A percentile compares a stretch with the other conserved stretches of the same genome.
Evolutionary conservation across 2,113 vertebrate species (phyloP).

Genomic region (Prietella phreatophila): DNA sequence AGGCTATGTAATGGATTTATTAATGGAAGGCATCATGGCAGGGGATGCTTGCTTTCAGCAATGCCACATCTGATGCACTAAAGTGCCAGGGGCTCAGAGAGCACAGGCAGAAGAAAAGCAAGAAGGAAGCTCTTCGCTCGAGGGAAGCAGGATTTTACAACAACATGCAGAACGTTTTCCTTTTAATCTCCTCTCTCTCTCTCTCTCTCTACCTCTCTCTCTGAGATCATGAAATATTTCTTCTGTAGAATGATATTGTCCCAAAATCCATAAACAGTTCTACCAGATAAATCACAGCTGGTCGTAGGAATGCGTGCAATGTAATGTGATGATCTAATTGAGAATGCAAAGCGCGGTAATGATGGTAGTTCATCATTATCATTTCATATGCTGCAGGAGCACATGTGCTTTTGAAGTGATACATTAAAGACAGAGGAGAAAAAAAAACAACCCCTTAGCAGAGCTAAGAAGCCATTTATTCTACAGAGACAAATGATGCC

Average conservation of each 20-base stretch:
- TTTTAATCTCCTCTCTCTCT: conserved; percentile 15
- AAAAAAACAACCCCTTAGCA: neutral
- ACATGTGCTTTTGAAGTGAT: conserved; percentile 33
- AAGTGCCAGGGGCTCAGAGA: conserved; percentile 41
- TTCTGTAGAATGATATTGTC: conserved; percentile 23
- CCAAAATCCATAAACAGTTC: conserved; percentile 38
- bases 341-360: conserved; percentile 28
- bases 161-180: conserved; percentile 27
- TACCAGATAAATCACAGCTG: conserved; percentile 29
- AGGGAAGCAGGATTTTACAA: conserved; percentile 21
- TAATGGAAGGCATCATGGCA: conserved; percentile 47
- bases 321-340: conserved; percentile 37
- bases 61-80: conserved; percentile 22
- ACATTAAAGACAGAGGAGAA: conserved; percentile 3
- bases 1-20: conserved; percentile 50
- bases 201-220: neutral
- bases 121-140: conserved; percentile 15
- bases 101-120: conserved; percentile 6
- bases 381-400: conserved; percentile 23
- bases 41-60: conserved; percentile 33
- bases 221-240: conserved; percentile 13
- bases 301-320: conserved; percentile 2
- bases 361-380: conserved; percentile 48
- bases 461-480: neutral
- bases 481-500: conserved; percentile 13